phyloP scores from a whole-genome alignment of 1,140 invertebrate species.

The Aleiodes sp. region DNA sequence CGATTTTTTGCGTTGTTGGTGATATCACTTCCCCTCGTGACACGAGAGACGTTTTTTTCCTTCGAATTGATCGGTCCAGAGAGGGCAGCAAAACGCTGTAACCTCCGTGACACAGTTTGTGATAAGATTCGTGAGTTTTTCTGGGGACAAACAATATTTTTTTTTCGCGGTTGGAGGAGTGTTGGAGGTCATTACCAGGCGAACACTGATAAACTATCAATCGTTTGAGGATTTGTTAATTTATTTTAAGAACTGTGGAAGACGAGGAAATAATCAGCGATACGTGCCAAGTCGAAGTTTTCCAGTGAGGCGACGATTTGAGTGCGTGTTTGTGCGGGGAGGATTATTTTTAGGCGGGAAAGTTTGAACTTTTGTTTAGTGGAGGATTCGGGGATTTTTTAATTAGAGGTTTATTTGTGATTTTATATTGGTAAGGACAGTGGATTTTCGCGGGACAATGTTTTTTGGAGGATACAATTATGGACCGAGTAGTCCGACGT shows the following conservation, averaged over 20 bases:
- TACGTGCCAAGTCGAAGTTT: no score
- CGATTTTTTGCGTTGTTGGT: neutral
- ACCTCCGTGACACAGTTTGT: neutral
- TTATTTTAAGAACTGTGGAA: neutral
- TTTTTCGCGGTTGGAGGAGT: neutral
- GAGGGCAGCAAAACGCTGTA: neutral
- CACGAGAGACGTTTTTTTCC: neutral
- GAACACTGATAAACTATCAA: neutral
- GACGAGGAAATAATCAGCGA: neutral
- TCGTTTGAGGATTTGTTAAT: neutral
- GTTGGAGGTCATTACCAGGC: neutral
- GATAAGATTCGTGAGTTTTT: conserved; percentile 3
- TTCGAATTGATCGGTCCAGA: neutral
- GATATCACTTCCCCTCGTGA: neutral
- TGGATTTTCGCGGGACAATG: conserved; percentile 46
- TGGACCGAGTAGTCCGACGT: conserved; percentile 50
- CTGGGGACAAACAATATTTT: neutral
- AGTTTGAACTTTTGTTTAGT: neutral
- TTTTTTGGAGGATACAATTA: conserved; percentile 54
- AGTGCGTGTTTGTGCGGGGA: no score
- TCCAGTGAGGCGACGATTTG: no score
- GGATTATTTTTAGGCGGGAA: conserved; percentile 9
- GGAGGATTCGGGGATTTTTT: neutral
- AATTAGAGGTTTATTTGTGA: no score
- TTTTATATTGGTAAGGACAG: no score